phyloP scores from a whole-genome alignment of 2,797 vertebrate genomes.

The Hypotaenidia philippensis region DNA sequence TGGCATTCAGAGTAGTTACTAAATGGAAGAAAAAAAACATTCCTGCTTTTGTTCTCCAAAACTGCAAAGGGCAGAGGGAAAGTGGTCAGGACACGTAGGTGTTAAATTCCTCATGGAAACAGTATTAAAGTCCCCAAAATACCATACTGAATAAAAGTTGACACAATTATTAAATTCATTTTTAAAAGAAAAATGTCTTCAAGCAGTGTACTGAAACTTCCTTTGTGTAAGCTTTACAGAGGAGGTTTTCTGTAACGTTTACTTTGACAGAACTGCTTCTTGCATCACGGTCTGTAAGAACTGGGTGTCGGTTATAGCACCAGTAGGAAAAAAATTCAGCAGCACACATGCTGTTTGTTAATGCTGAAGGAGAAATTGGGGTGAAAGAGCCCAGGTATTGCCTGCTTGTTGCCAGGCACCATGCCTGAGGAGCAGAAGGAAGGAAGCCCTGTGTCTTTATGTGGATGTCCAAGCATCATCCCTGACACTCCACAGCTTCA shows the following conservation, averaged over 20 bases:
- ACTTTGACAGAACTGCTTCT: not conserved
- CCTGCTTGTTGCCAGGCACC: accelerated
- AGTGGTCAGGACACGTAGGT: slow-evolving; percentile 4
- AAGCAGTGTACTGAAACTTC: not conserved
- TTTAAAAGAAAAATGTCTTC: not conserved
- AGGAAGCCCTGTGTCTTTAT: not conserved
- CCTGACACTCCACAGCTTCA: not conserved
- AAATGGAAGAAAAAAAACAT: not conserved
- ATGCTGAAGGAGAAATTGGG: not conserved
- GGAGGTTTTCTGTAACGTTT: not conserved
- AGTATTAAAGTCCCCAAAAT: not conserved
- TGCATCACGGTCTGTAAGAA: accelerated
- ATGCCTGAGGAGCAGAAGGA: accelerated
- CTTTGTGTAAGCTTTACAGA: not conserved
- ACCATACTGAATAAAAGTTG: not conserved
- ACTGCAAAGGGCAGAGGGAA: not conserved
- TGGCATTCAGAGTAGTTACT: slow-evolving; percentile 15
- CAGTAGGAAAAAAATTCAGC: too few relatives aligned
- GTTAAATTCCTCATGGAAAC: slow-evolving; percentile 12
- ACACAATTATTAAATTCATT: accelerated
- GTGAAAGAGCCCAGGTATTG: not conserved
- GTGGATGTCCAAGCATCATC: not conserved
- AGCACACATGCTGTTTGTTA: too few relatives aligned
- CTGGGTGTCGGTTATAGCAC: accelerated
- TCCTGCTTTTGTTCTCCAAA: slow-evolving; percentile 39